These are phyloP conservation scores for Ceyx erithaca DNA, from an alignment of 2,797 vertebrate species.

Conservation along the genomic window DNA sequence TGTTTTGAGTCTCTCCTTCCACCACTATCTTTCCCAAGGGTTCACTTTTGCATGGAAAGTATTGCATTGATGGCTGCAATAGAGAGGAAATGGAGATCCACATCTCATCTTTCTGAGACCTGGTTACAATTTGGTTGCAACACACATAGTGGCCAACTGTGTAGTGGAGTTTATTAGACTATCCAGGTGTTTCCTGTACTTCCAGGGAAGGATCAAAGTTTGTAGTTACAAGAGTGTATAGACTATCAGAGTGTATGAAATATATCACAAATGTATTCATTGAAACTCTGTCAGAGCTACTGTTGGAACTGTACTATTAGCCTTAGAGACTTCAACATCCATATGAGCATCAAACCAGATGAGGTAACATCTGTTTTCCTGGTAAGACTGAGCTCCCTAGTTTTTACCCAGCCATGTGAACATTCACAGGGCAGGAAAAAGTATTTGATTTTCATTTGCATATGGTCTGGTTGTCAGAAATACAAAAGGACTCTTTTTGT, in stretches of 20 bases:
- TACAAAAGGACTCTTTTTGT: neutral
- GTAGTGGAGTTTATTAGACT: constrained; percentile 66
- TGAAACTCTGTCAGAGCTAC: constrained; percentile 70
- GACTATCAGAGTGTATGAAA: constrained; percentile 64
- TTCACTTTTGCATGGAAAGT: constrained; percentile 1
- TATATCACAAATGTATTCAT: constrained; percentile 67
- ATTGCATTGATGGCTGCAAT: neutral
- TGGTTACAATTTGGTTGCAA: constrained; percentile 69
- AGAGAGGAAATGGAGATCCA: constrained; percentile 58
- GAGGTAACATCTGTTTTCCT: constrained; percentile 65
- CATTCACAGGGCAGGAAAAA: constrained; percentile 15
- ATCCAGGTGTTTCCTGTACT: constrained; percentile 72
- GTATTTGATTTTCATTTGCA: constrained; percentile 54
- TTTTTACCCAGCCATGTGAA: constrained; percentile 39
- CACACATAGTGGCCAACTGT: constrained; percentile 58
- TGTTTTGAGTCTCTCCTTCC: constrained; percentile 37
- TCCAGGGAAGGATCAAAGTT: constrained; percentile 71
- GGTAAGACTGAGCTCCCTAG: constrained; percentile 39
- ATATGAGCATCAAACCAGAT: constrained; percentile 58
- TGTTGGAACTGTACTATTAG: constrained; percentile 71
- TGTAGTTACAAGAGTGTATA: constrained; percentile 67
- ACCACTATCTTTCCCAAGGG: neutral
- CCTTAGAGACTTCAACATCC: constrained; percentile 65
- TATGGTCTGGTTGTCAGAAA: constrained; percentile 42
- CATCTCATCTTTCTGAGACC: constrained; percentile 59